These are phyloP conservation scores for Spodoptera littoralis DNA, from an alignment of 2,888 invertebrate species.

Conservation along the genomic window DNA sequence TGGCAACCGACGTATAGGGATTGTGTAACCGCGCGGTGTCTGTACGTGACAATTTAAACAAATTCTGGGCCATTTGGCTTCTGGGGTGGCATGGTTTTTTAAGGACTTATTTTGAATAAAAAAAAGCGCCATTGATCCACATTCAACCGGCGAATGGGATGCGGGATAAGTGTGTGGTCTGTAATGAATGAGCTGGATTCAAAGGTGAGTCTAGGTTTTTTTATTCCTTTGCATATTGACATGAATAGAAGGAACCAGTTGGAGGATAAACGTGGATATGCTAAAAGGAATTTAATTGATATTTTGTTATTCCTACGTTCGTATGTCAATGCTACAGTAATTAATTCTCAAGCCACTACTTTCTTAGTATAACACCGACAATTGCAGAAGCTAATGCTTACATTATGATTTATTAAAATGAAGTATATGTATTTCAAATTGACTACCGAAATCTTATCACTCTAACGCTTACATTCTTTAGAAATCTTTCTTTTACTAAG, in stretches of 20 bases:
- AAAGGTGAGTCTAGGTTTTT: constrained; percentile 53
- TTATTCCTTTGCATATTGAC: constrained; percentile 55
- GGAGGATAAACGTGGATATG: neutral
- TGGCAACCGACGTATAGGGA: constrained; percentile 74
- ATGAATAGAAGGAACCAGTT: constrained; percentile 27
- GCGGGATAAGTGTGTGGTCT: constrained; percentile 85
- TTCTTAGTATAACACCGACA: too few relatives aligned
- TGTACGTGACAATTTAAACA: constrained; percentile 89
- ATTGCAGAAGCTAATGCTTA: too few relatives aligned
- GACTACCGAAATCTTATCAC: too few relatives aligned
- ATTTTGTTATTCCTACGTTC: too few relatives aligned
- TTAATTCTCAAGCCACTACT: too few relatives aligned
- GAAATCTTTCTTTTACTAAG: too few relatives aligned
- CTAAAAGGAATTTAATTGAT: neutral
- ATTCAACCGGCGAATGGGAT: constrained; percentile 77
- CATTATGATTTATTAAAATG: too few relatives aligned
- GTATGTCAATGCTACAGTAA: too few relatives aligned
- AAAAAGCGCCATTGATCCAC: constrained; percentile 77
- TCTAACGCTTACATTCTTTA: too few relatives aligned
- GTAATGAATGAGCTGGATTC: constrained; percentile 60
- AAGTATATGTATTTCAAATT: too few relatives aligned
- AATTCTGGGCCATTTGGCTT: constrained; percentile 89
- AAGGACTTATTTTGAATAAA: constrained; percentile 85
- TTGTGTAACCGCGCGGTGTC: constrained; percentile 85
- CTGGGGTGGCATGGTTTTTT: constrained; percentile 85